phyloP scores from a whole-genome alignment of 1,140 invertebrate genomes.

The Asobara japonica region DNA sequence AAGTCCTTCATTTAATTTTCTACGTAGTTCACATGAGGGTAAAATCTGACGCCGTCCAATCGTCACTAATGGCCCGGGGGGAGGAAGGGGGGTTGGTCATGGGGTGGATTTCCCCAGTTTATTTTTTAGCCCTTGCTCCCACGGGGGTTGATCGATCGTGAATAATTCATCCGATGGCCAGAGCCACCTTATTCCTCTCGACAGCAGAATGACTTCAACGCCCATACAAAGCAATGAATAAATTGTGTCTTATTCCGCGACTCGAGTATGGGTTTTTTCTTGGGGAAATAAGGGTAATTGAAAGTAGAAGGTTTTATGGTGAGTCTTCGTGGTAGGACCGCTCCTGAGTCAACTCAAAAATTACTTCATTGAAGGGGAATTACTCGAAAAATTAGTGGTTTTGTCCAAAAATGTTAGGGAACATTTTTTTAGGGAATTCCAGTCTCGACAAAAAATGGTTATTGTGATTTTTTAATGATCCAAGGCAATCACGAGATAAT shows the following conservation, averaged over 20 bases:
- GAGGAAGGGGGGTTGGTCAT: neutral
- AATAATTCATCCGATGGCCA: neutral
- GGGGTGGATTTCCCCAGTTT: neutral
- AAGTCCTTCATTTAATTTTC: slow-evolving; percentile 13
- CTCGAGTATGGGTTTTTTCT: neutral
- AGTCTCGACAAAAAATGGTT: too few species aligned
- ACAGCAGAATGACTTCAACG: neutral
- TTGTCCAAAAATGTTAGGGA: too few species aligned
- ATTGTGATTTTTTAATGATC: too few species aligned
- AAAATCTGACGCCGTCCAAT: slow-evolving; percentile 15
- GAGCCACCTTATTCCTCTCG: neutral
- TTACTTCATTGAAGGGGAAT: too few species aligned
- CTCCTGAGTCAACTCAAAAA: too few species aligned
- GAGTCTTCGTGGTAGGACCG: too few species aligned
- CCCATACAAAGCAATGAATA: neutral
- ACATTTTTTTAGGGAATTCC: too few species aligned
- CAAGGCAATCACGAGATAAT: too few species aligned
- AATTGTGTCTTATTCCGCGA: neutral
- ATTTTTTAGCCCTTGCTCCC: neutral
- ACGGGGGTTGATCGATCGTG: slow-evolving; percentile 15
- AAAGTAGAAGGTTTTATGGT: too few species aligned
- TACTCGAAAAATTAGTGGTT: too few species aligned
- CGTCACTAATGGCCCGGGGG: slow-evolving; percentile 1
- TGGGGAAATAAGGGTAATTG: too few species aligned
- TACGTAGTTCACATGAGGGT: slow-evolving; percentile 3